phyloP scores from a whole-genome alignment of 1,140 invertebrate genomes.

The Steinernema khuongi region DNA sequence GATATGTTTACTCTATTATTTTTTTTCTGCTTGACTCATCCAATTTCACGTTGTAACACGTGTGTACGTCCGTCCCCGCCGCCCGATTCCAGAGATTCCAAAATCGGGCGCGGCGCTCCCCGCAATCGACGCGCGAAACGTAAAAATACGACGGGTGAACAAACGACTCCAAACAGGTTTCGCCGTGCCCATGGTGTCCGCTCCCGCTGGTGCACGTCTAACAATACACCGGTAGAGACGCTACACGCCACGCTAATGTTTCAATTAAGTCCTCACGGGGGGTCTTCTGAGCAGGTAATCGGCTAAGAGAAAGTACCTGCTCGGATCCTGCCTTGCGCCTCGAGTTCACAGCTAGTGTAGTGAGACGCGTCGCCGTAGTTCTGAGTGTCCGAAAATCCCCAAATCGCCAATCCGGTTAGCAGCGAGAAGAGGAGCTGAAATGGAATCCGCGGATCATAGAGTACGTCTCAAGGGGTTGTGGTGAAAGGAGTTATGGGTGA shows the following conservation, averaged over 20 bases:
- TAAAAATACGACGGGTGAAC: neutral
- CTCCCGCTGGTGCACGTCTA: neutral
- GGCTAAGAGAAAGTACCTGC: slow-evolving; percentile 38
- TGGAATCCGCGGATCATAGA: too few species aligned
- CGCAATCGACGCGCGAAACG: slow-evolving; percentile 10
- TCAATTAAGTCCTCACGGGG: neutral
- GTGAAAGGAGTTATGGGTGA: too few species aligned
- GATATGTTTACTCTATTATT: too few species aligned
- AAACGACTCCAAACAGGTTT: slow-evolving; percentile 20
- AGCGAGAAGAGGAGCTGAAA: slow-evolving; percentile 52
- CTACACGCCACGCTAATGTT: slow-evolving; percentile 7
- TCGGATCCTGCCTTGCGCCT: slow-evolving; percentile 51
- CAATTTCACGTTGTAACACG: neutral
- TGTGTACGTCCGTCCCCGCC: neutral
- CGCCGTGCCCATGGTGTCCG: neutral
- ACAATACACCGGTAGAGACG: neutral
- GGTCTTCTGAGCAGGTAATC: neutral
- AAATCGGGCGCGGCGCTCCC: slow-evolving; percentile 7
- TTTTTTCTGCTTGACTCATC: neutral
- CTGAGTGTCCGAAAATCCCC: slow-evolving; percentile 50
- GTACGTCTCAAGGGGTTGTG: too few species aligned
- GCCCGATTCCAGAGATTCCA: neutral
- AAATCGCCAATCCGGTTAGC: slow-evolving; percentile 46
- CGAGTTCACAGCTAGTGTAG: slow-evolving; percentile 49
- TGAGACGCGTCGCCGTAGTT: slow-evolving; percentile 50